phyloP scores from a whole-genome alignment of 2,888 invertebrate species.

The Bedellia somnulentella region DNA sequence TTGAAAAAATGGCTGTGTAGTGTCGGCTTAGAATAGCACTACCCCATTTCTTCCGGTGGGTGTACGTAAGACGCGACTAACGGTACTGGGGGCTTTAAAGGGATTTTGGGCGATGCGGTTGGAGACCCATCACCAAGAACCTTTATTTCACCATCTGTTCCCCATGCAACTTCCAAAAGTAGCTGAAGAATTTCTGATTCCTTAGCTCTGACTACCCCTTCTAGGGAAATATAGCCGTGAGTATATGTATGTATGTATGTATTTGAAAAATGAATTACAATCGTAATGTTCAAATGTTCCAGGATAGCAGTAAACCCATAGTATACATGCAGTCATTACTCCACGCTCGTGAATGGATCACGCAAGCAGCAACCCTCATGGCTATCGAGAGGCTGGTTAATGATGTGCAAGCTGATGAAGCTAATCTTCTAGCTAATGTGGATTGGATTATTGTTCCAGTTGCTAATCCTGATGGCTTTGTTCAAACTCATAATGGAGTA shows the following conservation, averaged over 20 bases:
- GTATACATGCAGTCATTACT: slow-evolving; percentile 61
- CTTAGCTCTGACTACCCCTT: no score
- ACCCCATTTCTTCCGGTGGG: no score
- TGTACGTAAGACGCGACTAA: no score
- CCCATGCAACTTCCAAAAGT: no score
- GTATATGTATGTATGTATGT: background rate
- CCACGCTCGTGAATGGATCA: slow-evolving; percentile 70
- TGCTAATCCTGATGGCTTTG: slow-evolving; percentile 71
- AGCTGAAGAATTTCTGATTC: no score
- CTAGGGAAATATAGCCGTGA: no score
- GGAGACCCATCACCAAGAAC: no score
- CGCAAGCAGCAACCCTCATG: slow-evolving; percentile 64
- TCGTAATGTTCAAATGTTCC: slow-evolving; percentile 4
- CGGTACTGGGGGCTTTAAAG: no score
- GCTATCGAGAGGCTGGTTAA: slow-evolving; percentile 64
- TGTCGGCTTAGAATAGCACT: no score
- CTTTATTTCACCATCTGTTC: no score
- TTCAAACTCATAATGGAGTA: slow-evolving; percentile 46
- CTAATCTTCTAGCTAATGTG: slow-evolving; percentile 47
- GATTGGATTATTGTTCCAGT: slow-evolving; percentile 68
- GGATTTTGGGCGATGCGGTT: no score
- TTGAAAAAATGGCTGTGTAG: no score
- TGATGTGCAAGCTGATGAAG: slow-evolving; percentile 48
- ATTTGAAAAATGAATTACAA: background rate
- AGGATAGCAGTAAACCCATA: slow-evolving; percentile 39